Evolutionary conservation across 1,140 invertebrate genomes (phyloP), one percentile per base, ranked within the genome.

Genomic region (Apocrypta bakeri): DNA sequence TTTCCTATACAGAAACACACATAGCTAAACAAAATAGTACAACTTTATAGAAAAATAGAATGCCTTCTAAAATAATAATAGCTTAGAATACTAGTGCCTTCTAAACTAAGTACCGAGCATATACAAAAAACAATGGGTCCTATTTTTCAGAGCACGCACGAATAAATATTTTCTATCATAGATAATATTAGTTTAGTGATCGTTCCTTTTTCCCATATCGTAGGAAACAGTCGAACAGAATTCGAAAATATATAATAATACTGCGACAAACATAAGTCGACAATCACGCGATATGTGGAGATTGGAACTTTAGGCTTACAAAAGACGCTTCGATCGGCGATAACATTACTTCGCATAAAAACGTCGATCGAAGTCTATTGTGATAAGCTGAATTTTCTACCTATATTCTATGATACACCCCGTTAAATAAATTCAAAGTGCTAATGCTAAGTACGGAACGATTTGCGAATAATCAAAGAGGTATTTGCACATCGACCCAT

Each of bases 41-140:
- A 76, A 48, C 74, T 78, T 76, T 72, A 25, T 73, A 71, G 29
- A 31, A n/a, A n/a, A 73, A n/a, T 75, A 80, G 78, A 40, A 21
- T 25, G 73, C 63, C 73, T 66, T 76, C 31, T 69, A 69, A 78
- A 61, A 42, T 24, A 33, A 82, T 82, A 76, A 73, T 12, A 82
- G 74, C 66, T 82, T 82, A 78, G 68, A 82, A 25, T 71, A 63
- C 64, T 81, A 82, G 66, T 37, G 63, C 66, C 48, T 72, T n/a
- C 40, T 63, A 42, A 66, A 66, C 63, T 37, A n/a, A n/a, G 3
- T 37, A 9, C 33, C 1, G 1, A 72, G n/a, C n/a, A n/a, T n/a
- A 56, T 29, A 27, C 33, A 25, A 37, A 48, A 76, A 11, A 63
- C 37, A 63, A 64, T 61, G 24, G 61, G 56, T 64, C 33, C 29